Conservation (phyloP, 1,140 invertebrate species). For the Plodia interpunctella region DNA sequence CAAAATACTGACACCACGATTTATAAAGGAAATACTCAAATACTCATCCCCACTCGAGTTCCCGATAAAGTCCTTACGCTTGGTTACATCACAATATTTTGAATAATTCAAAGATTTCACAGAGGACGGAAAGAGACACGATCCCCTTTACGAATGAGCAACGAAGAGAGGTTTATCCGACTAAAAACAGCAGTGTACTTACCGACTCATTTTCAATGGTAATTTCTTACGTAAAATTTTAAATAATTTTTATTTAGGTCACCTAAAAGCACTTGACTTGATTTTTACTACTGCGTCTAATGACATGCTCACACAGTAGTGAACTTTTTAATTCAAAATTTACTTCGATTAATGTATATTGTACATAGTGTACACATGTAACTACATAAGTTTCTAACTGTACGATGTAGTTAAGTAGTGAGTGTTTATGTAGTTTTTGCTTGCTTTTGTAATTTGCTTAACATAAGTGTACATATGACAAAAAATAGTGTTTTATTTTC, state of each 20-base stretch:
- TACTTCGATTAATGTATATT: background rate
- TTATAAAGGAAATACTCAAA: no score
- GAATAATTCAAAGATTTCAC: background rate
- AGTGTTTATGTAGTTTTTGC: background rate
- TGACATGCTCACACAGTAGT: no score
- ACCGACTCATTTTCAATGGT: no score
- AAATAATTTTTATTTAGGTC: no score
- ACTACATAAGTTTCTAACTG: no score
- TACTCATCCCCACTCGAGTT: no score
- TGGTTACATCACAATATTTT: background rate
- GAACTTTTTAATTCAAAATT: background rate
- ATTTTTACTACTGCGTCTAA: no score
- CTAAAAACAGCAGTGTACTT: background rate
- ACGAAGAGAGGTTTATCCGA: background rate
- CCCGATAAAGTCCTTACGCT: no score
- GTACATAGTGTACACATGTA: background rate
- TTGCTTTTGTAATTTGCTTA: slow-evolving; percentile 3
- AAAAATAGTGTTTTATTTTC: background rate
- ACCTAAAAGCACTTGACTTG: no score
- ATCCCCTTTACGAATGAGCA: background rate
- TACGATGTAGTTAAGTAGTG: no score
- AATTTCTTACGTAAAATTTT: no score
- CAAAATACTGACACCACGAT: no score
- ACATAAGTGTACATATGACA: background rate
- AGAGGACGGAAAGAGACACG: background rate